Base-by-base conservation (phyloP, 2,888 invertebrate genomes). In the Leptinotarsa peninsularis region DNA sequence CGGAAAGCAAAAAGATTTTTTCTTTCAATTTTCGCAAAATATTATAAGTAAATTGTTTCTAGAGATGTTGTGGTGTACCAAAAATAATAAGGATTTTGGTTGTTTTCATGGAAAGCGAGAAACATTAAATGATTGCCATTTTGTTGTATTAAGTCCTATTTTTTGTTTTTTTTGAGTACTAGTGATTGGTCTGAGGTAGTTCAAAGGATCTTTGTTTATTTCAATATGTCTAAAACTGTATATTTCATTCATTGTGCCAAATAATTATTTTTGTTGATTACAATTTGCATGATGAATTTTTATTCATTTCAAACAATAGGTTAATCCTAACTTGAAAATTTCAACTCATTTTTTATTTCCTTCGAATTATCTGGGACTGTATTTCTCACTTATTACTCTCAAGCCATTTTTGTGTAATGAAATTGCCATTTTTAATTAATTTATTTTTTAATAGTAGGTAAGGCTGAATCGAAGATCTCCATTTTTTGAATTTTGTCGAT, bases 371-470 rank as follows among this genome's bases (percentile, higher is more conserved):
- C 49, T 75, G 54, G 52, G 67, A 63, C 23, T 49, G 23, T 67
- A 27, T 14, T 58, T 67, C 67, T 49, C 27, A 60, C 73, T 18
- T 18, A 33, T 14, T 70, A 74, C 71, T 71, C 71, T 60, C 27
- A 66, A 63, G 52, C 63, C 43, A 68, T 68, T 50, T 27, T 70
- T 43, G n/a, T 52, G 56, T 52, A 27, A 54, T 68, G 43, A 70
- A 72, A 76, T 74, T 76, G 76, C 76, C 75, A 76, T 78, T 72
- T 10, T 43, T 43, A 10, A 43, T 74, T 77, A 73, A 66, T 71
- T 71, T 72, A 71, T 71, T 76, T 73, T 71, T 76, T 74, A 56
- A 56, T 67, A 21, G 15, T 60, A 27, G 21, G 60, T 60, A 60
- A 60, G 60, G 60, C 27, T 76, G 18, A 71, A 58, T 72, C 72